Conservation (phyloP, 2,113 vertebrate genomes). For the Leptosomus discolor region DNA sequence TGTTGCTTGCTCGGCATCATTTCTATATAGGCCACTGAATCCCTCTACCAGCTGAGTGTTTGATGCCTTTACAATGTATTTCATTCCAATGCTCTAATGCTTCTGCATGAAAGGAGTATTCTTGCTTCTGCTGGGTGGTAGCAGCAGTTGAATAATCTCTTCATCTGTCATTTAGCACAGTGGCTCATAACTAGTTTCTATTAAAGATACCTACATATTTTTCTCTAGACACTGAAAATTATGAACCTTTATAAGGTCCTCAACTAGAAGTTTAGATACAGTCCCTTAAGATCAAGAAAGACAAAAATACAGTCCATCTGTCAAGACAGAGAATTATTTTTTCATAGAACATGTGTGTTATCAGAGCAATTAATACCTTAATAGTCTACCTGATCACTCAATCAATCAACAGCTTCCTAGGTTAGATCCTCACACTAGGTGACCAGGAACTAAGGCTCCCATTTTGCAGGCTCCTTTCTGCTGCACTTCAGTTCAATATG, state of each 20-base stretch:
- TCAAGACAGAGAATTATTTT: background rate
- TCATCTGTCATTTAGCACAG: background rate
- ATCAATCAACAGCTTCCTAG: background rate
- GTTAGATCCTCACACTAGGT: background rate
- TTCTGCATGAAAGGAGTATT: background rate
- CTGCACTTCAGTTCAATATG: background rate
- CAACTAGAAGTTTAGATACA: background rate
- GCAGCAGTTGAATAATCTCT: background rate
- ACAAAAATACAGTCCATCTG: background rate
- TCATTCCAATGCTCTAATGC: background rate
- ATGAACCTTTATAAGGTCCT: background rate
- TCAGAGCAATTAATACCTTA: background rate
- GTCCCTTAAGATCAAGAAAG: background rate
- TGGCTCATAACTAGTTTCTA: background rate
- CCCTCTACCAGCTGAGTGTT: background rate
- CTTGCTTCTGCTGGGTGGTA: background rate
- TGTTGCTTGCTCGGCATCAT: background rate
- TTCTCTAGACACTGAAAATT: background rate
- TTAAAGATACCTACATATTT: background rate
- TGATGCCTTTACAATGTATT: background rate
- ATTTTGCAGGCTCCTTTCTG: background rate
- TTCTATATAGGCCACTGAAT: background rate
- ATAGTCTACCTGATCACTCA: background rate
- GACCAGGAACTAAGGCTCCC: background rate
- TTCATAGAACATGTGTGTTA: background rate